These are phyloP conservation scores for Semicossyphus pulcher DNA, from an alignment of 2,113 vertebrate genomes.

Conservation along the genomic window DNA sequence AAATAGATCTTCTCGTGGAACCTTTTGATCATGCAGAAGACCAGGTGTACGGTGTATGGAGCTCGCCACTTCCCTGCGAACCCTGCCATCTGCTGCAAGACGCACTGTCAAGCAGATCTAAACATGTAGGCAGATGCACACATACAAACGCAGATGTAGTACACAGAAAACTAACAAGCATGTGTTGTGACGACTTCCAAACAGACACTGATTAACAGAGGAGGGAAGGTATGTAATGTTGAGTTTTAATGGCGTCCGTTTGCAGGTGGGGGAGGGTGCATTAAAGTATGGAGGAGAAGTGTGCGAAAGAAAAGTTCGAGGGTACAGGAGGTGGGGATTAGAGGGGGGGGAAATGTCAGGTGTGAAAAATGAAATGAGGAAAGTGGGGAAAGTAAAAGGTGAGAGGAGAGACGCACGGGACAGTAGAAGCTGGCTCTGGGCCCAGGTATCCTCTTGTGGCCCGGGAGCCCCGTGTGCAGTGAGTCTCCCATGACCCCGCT, in stretches of 20 bases:
- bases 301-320: too few relatives aligned
- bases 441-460: conserved; percentile 25
- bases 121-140: neutral
- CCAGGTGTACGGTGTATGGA: too few relatives aligned
- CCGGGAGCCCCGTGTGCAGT: conserved; percentile 6
- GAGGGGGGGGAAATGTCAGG: neutral
- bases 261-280: neutral
- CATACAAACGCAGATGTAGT: neutral
- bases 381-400: neutral
- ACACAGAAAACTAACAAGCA: conserved; percentile 1
- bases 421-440: conserved; percentile 15
- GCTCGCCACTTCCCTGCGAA: neutral
- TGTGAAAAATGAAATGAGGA: neutral
- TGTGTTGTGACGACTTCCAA: neutral
- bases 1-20: neutral
- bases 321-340: neutral
- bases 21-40: neutral
- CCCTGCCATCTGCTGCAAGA: neutral
- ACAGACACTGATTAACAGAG: neutral
- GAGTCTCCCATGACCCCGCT: conserved; percentile 29
- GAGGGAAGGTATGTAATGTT: conserved; percentile 25
- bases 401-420: neutral
- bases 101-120: neutral
- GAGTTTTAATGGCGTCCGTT: neutral
- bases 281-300: neutral